Conservation (phyloP, 2,888 invertebrate species). For the Eretmocerus hayati region DNA sequence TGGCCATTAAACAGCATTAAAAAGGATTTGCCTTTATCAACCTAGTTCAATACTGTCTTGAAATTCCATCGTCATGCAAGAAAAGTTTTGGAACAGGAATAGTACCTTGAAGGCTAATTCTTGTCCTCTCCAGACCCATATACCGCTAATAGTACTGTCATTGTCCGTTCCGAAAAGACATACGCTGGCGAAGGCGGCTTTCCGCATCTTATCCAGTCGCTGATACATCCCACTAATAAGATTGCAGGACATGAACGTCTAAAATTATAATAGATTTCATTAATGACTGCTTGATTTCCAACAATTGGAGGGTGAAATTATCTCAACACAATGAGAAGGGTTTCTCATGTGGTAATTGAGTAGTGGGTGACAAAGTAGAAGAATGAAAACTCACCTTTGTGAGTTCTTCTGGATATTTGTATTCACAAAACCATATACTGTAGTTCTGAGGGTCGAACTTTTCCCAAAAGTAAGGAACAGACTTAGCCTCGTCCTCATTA, state of each 20-base stretch:
- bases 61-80: no score
- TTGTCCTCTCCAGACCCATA: conserved; percentile 98
- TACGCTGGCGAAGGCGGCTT: conserved; percentile 89
- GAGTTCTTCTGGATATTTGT: conserved; percentile 91
- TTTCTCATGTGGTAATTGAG: no score
- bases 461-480: conserved; percentile 97
- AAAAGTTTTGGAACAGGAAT: background rate
- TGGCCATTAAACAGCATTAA: no score
- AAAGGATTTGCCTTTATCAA: no score
- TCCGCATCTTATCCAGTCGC: conserved; percentile 95
- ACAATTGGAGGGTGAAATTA: background rate
- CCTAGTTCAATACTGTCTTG: no score
- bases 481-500: conserved; percentile 88
- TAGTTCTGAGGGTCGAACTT: conserved; percentile 95
- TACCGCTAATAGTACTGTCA: conserved; percentile 86
- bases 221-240: conserved; percentile 97
- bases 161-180: conserved; percentile 90
- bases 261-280: conserved; percentile 1
- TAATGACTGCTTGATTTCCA: background rate
- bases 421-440: conserved; percentile 96
- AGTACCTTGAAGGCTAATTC: conserved; percentile 80
- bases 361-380: no score
- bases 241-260: conserved; percentile 96
- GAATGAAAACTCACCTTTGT: conserved; percentile 51
- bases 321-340: no score